Evolutionary conservation across 1,140 invertebrate species (phyloP), one percentile per base, ranked within the genome.

Genomic region (Wasmannia auropunctata): DNA sequence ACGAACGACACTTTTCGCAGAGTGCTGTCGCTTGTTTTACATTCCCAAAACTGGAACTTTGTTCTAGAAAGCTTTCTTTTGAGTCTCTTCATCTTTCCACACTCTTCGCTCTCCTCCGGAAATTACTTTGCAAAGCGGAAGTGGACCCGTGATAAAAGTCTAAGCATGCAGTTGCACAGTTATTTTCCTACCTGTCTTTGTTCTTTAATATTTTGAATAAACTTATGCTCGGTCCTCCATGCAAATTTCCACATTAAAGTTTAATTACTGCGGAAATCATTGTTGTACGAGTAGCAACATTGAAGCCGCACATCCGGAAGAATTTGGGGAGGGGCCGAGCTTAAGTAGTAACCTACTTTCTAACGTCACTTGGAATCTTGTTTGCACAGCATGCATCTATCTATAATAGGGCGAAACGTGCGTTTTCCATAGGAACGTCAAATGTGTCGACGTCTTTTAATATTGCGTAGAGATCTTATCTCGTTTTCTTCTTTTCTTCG

Each of bases 361-460:
- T 86, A 63, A 91, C 69, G 46, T 88, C 86, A 92, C 80, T 90
- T 88, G 76, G 79, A 91, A 70, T 85, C 70, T 92, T 88, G 87
- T 74, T 89, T 81, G 91, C 91, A 92, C 86, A 91, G 90, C 91
- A 91, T 92, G 90, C 85, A 85, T 70, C 58, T 76, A 86, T 86
- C 70, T 88, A 87, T 51, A 46, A 91, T 84, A 63, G 37, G 25
- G 22, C 34, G 19, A 72, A 74, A 58, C 67, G 37, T 74, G 79
- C 67, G 79, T 83, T 83, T 72, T 83, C 37, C 37, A 60, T 25
- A n/a, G 22, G 0, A n/a, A 28, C 19, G n/a, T 81, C 10, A 43
- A 72, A 72, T 74, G n/a, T 60, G 43, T 60, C 28, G 51, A 83
- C 34, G 4, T 34, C 6, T 74, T 31, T 77, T 58, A 56, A 43